phyloP scores from a whole-genome alignment of 2,797 vertebrate species.

The Ctenopoma kingsleyae region DNA sequence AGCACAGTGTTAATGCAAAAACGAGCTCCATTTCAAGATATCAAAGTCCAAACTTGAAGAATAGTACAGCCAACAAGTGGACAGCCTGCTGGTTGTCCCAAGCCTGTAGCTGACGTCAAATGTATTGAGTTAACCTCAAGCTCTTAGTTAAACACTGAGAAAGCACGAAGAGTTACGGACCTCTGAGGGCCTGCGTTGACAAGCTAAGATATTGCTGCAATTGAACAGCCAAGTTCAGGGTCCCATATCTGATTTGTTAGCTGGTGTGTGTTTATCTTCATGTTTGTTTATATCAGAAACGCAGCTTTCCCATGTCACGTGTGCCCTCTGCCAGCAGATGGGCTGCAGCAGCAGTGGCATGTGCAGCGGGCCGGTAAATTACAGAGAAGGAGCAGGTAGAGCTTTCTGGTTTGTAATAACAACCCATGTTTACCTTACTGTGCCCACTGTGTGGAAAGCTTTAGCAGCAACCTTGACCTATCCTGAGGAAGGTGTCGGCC shows the following conservation, averaged over 20 bases:
- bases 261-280: slow-evolving; percentile 45
- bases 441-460: slow-evolving; percentile 50
- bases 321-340: slow-evolving; percentile 16
- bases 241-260: slow-evolving; percentile 59
- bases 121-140: slow-evolving; percentile 22
- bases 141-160: slow-evolving; percentile 53
- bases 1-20: no score
- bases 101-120: slow-evolving; percentile 23
- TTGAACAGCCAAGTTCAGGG: slow-evolving; percentile 43
- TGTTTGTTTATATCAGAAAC: slow-evolving; percentile 33
- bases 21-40: background rate
- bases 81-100: slow-evolving; percentile 10
- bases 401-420: slow-evolving; percentile 68
- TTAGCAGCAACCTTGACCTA: slow-evolving; percentile 72
- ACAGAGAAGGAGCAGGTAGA: slow-evolving; percentile 50
- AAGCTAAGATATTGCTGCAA: slow-evolving; percentile 65
- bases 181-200: slow-evolving; percentile 55
- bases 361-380: slow-evolving; percentile 59
- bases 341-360: slow-evolving; percentile 20
- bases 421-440: slow-evolving; percentile 51
- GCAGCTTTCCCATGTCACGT: slow-evolving; percentile 21
- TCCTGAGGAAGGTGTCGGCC: slow-evolving; percentile 37
- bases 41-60: background rate
- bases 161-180: slow-evolving; percentile 45
- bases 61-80: slow-evolving; percentile 1